Evolutionary conservation across 53 echinoderm and acorn worm genomes (phyloP).

Genomic region (Henricia sp.): DNA sequence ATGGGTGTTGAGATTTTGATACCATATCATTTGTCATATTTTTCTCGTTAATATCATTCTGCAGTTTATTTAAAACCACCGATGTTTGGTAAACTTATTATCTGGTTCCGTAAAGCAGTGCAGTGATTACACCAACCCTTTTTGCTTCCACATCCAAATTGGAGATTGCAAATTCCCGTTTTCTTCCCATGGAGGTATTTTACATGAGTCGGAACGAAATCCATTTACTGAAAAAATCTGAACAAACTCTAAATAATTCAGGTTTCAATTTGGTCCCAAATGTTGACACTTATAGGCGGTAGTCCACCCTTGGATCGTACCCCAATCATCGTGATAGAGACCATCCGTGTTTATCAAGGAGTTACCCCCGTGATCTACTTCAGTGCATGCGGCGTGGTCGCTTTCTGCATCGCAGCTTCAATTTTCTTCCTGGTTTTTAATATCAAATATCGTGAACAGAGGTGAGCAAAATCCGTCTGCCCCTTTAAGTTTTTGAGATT

Average conservation of each 20-base stretch:
- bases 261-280: no score
- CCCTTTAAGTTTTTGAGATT: no score
- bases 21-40: no score
- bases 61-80: no score
- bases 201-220: neutral
- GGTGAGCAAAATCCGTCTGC: neutral
- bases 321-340: constrained; percentile 29
- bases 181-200: no score
- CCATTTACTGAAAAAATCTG: neutral
- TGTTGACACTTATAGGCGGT: constrained; percentile 20
- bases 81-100: no score
- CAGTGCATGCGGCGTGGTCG: constrained; percentile 41
- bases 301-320: constrained; percentile 70
- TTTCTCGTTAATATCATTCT: no score
- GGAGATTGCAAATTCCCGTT: no score
- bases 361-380: constrained; percentile 53
- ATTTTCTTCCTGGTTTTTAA: constrained; percentile 50
- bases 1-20: no score
- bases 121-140: no score
- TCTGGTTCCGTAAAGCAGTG: no score
- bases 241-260: neutral
- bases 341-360: constrained; percentile 64
- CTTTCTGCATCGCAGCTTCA: constrained; percentile 13
- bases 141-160: no score
- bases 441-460: constrained; percentile 54